Base-by-base conservation (phyloP, 2,113 vertebrate genomes). In the Salvelinus sp. region DNA sequence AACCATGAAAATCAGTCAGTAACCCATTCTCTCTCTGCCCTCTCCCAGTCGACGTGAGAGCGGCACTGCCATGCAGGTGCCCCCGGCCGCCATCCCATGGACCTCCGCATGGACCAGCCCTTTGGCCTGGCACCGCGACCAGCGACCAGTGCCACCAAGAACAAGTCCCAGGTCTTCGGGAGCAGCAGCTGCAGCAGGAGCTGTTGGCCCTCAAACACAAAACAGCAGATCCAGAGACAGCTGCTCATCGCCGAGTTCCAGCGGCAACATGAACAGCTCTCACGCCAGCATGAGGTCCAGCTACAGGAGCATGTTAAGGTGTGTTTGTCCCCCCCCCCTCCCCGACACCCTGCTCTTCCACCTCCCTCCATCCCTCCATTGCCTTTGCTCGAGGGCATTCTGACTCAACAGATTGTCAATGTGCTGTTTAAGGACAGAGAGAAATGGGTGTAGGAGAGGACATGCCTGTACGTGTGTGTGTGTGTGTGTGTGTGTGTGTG, bases 181-280 rank as follows among this genome's bases (percentile, higher is more conserved):
- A 98, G 73, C 96, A 97, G 91, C 97, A 98, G 86, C 94, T 98
- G 72, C 98, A 99, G 90, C 96, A 98, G 92, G 98, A 99, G 90
- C 96, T 99, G 14, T 93, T 98, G 89, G 92, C 95, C 0, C 95
- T 99, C 20, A 99, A 99, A 85, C 97, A 98, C 92, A 97, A 97
- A 97, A 83, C 98, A 99, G 93, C 96, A 99, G 91, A 95, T 99
- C 76, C 98, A 99, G 94, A 89, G 97, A 48, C 98, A 99, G 92
- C 90, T 98, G 38, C 97, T 99, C 78, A 98, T 99, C 0, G 96
- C 96, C 0, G 98, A 99, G 94, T 99, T 99, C 89, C 97, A 98
- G 92, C 89, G 97, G 85, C 96, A 99, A 74, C 97, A 98, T 0
- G 97, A 98, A 75, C 98, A 98, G 92, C 95, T 99, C 70, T 98